phyloP scores from a whole-genome alignment of 2,888 invertebrate species.

The Timandra comae region DNA sequence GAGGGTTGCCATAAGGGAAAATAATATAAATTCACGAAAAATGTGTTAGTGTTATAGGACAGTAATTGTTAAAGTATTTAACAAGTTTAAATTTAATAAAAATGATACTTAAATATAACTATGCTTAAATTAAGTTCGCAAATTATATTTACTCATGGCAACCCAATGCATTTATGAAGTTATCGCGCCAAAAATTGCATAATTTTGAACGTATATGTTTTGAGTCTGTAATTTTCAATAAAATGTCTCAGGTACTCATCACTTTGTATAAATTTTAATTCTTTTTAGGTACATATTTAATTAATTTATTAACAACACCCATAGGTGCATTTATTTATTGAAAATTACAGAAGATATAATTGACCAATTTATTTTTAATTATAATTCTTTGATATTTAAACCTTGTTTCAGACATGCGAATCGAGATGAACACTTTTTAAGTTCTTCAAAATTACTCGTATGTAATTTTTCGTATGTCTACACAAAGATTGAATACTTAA shows the following conservation, averaged over 20 bases:
- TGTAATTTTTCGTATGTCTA: too few species aligned
- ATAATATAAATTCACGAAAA: conserved; percentile 10
- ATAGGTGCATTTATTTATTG: background rate
- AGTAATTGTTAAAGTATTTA: too few species aligned
- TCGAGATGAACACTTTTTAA: too few species aligned
- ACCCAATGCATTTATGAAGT: conserved; percentile 45
- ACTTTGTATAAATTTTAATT: too few species aligned
- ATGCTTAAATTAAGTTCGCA: background rate
- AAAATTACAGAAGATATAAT: conserved; percentile 7
- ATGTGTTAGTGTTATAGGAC: background rate
- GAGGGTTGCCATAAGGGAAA: conserved; percentile 47
- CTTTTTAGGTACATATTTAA: too few species aligned
- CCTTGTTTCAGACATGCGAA: too few species aligned
- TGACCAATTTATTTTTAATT: conserved; percentile 1
- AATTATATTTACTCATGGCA: conserved; percentile 34
- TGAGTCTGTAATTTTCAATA: conserved; percentile 34
- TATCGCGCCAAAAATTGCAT: conserved; percentile 37
- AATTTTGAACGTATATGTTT: conserved; percentile 30
- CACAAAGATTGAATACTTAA: too few species aligned
- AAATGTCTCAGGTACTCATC: too few species aligned
- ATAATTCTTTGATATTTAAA: too few species aligned
- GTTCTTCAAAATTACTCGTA: too few species aligned
- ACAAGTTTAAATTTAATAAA: too few species aligned
- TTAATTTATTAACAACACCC: too few species aligned
- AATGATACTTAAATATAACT: background rate